Conservation (phyloP, 2,888 invertebrate species). For the Sinopyrophorus schimmeli region DNA sequence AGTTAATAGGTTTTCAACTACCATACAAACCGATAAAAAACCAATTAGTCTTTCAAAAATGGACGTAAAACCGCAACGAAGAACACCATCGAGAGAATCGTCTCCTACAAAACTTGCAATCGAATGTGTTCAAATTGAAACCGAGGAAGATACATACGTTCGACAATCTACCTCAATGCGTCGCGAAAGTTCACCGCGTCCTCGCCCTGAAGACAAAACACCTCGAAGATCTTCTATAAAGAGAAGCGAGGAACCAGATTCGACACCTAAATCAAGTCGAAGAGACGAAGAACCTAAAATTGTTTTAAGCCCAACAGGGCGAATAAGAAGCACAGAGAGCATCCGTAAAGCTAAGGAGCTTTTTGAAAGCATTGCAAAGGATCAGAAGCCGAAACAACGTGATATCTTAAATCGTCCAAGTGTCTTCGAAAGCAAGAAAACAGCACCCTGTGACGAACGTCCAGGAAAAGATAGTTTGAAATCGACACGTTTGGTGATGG, state of each 20-base stretch:
- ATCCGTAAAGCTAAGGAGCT: constrained; percentile 71
- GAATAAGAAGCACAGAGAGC: constrained; percentile 64
- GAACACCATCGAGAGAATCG: constrained; percentile 7
- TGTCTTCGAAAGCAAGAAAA: constrained; percentile 8
- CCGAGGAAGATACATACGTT: constrained; percentile 35
- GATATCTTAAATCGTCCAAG: constrained; percentile 56
- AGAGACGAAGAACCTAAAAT: constrained; percentile 43
- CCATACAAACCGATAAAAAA: constrained; percentile 59
- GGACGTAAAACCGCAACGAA: constrained; percentile 25
- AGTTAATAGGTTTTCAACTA: constrained; percentile 57
- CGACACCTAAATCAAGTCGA: constrained; percentile 48
- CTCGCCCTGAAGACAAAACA: constrained; percentile 34
- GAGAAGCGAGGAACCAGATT: constrained; percentile 34
- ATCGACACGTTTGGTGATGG: constrained; percentile 35
- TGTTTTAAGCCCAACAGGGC: constrained; percentile 45
- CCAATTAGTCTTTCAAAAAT: constrained; percentile 40
- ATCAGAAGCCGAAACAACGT: constrained; percentile 48
- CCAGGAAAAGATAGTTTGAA: constrained; percentile 31
- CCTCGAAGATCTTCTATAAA: constrained; percentile 41
- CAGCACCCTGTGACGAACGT: neutral
- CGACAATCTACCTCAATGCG: constrained; percentile 24
- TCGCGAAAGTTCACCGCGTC: constrained; percentile 22
- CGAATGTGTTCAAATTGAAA: constrained; percentile 40
- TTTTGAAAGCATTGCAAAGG: constrained; percentile 65
- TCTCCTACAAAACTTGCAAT: constrained; percentile 12